Conservation (phyloP, 2,113 vertebrate species). For the Natator depressus region DNA sequence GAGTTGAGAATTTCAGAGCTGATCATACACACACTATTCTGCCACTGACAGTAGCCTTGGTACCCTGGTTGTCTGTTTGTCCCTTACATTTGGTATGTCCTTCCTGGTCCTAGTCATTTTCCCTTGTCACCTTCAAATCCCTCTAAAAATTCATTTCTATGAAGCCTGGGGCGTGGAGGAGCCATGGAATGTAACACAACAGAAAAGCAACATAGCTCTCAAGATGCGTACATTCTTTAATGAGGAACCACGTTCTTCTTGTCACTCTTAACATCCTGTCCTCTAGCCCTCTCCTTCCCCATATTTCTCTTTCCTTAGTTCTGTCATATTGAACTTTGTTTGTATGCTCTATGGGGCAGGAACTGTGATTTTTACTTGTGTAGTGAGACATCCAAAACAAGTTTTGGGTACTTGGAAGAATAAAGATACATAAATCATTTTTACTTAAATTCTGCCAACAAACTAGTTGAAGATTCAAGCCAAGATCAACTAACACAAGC, state of each 20-base stretch:
- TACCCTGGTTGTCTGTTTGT: neutral
- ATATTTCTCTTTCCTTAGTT: neutral
- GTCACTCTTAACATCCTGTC: neutral
- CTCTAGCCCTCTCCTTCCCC: neutral
- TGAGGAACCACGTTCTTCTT: neutral
- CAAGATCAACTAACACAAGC: neutral
- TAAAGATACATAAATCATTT: neutral
- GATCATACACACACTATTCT: neutral
- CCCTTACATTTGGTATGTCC: neutral
- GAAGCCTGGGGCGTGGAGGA: neutral
- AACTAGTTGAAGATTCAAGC: neutral
- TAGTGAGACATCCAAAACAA: neutral
- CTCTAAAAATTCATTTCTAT: neutral
- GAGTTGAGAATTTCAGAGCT: neutral
- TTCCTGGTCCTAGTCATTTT: neutral
- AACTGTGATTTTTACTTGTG: neutral
- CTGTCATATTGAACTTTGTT: neutral
- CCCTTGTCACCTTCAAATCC: neutral
- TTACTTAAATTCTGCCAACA: neutral
- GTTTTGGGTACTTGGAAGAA: neutral
- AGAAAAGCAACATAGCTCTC: neutral
- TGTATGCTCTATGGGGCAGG: fast-evolving
- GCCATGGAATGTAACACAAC: neutral
- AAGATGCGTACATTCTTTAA: neutral
- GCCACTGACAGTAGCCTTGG: neutral